phyloP scores from a whole-genome alignment of 2,797 vertebrate species.

The Propithecus deckenii region DNA sequence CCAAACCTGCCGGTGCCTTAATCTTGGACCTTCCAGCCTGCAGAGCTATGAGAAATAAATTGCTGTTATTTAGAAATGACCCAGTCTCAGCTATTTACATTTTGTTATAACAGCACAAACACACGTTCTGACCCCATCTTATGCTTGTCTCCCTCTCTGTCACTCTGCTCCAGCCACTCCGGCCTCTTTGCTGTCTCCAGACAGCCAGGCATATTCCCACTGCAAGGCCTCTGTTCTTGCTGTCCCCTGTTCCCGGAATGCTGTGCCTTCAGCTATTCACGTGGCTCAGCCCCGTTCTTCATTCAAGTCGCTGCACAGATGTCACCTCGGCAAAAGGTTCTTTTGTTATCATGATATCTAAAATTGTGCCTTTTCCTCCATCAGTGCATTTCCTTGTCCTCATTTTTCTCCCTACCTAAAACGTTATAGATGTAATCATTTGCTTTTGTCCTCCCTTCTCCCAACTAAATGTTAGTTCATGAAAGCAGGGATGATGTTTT shows the following conservation, averaged over 20 bases:
- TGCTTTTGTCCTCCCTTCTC: not conserved
- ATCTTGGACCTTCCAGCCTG: not conserved
- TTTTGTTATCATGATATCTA: not conserved
- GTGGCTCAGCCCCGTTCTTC: not conserved
- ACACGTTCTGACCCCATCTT: not conserved
- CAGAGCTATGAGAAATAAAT: not conserved
- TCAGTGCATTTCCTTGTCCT: not conserved
- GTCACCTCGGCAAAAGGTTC: not conserved
- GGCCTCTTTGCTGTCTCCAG: not conserved
- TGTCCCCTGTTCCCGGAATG: not conserved
- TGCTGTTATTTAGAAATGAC: not conserved
- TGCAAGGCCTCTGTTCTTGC: not conserved
- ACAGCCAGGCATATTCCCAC: not conserved
- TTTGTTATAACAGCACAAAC: not conserved
- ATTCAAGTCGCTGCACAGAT: not conserved
- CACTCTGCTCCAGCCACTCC: not conserved
- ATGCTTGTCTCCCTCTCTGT: too few relatives aligned
- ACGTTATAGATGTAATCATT: not conserved
- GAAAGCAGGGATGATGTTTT: not conserved
- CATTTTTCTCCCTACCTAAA: not conserved
- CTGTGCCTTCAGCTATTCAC: too few relatives aligned
- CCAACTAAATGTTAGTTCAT: not conserved
- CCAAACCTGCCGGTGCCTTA: not conserved
- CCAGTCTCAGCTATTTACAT: not conserved
- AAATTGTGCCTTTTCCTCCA: not conserved